A percentile compares a stretch with the other conserved stretches of the same genome.
phyloP scores from a whole-genome alignment of 2,113 vertebrate species.

The Phylloscopus trochiloides region DNA sequence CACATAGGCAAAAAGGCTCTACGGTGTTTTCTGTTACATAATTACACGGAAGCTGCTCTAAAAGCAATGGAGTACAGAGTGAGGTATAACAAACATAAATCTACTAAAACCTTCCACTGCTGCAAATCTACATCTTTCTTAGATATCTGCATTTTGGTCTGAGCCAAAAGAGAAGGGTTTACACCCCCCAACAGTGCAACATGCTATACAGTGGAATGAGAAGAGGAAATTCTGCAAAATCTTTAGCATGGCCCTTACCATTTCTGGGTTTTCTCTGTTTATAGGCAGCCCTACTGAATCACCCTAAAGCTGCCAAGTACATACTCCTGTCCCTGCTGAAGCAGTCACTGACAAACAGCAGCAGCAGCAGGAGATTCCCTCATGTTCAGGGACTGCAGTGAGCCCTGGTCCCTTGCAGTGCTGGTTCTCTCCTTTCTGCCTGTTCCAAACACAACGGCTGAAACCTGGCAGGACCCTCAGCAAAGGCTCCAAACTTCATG shows the following conservation, averaged over 20 bases:
- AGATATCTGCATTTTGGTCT: background rate
- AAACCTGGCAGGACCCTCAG: background rate
- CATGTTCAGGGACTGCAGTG: background rate
- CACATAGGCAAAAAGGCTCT: background rate
- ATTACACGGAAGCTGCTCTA: background rate
- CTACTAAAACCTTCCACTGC: background rate
- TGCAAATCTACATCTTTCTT: background rate
- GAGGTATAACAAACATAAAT: background rate
- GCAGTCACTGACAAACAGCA: background rate
- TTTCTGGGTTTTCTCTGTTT: background rate
- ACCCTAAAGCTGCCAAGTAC: background rate
- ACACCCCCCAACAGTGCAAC: background rate
- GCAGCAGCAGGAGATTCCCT: background rate
- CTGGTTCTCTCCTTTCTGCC: background rate
- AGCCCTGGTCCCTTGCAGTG: accelerated
- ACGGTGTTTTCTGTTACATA: background rate
- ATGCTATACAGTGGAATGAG: background rate
- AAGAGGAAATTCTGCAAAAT: background rate
- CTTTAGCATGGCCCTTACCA: background rate
- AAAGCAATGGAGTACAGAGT: background rate
- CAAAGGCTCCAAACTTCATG: background rate
- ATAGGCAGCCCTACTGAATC: background rate
- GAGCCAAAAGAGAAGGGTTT: background rate
- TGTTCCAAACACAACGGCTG: background rate
- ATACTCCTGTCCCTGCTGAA: background rate